Conservation (phyloP, 1,140 invertebrate genomes). For the Platorchestia sp. region DNA sequence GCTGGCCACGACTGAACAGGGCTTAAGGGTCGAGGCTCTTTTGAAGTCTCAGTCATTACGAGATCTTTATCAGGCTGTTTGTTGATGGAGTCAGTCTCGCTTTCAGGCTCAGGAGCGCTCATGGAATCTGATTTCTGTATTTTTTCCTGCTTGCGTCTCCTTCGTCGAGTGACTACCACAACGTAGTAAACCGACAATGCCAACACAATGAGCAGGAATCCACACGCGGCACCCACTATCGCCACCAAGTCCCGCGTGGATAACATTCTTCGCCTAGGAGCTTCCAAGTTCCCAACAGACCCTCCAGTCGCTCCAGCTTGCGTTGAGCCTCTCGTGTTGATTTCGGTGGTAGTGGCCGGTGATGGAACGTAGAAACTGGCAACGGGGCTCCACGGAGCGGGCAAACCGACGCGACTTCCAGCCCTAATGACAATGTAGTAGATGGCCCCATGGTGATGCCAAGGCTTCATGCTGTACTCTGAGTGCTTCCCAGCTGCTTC, state of each 20-base stretch:
- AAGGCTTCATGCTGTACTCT: constrained; percentile 49
- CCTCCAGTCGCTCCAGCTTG: constrained; percentile 61
- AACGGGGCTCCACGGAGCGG: constrained; percentile 75
- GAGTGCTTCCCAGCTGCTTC: constrained; percentile 29
- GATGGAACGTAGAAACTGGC: constrained; percentile 73
- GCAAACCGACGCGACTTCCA: constrained; percentile 70
- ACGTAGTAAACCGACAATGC: constrained; percentile 65
- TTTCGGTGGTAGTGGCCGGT: constrained; percentile 65
- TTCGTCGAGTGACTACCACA: constrained; percentile 61
- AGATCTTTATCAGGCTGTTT: constrained; percentile 63
- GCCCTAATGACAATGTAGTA: constrained; percentile 75
- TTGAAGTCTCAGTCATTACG: constrained; percentile 59
- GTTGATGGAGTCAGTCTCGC: constrained; percentile 66
- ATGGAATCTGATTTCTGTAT: constrained; percentile 61
- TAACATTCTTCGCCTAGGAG: constrained; percentile 59
- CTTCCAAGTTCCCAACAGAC: constrained; percentile 60
- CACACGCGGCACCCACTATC: constrained; percentile 64
- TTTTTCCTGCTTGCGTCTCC: constrained; percentile 63
- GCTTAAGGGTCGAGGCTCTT: constrained; percentile 72
- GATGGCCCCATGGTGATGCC: constrained; percentile 64
- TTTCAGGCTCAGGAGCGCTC: constrained; percentile 61
- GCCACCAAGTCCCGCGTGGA: constrained; percentile 65
- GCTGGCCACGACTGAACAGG: constrained; percentile 77
- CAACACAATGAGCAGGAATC: constrained; percentile 62
- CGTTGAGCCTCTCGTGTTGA: constrained; percentile 65